Conservation (phyloP, 2,888 invertebrate species). For the Criorhina ranunculi region DNA sequence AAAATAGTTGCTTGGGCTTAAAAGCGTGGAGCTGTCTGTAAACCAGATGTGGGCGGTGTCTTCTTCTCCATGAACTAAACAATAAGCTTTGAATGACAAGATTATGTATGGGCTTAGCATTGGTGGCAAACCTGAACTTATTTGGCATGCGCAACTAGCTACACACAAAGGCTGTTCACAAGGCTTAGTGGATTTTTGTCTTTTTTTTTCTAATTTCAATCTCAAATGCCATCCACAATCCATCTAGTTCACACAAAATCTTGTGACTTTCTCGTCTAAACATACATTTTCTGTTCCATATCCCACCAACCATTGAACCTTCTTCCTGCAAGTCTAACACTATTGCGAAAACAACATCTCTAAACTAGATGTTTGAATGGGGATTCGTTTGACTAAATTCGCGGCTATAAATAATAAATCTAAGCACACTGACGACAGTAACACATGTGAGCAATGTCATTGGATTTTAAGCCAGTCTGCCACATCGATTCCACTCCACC, state of each 20-base stretch:
- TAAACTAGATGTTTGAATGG: constrained; percentile 47
- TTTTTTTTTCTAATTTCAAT: too few relatives aligned
- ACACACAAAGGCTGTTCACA: too few relatives aligned
- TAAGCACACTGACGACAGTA: constrained; percentile 56
- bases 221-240: neutral
- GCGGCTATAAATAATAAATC: constrained; percentile 70
- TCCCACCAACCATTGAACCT: neutral
- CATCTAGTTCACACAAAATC: constrained; percentile 19
- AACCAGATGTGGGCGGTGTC: too few relatives aligned
- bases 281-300: constrained; percentile 12
- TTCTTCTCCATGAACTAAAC: too few relatives aligned
- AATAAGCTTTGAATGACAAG: too few relatives aligned
- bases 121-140: too few relatives aligned
- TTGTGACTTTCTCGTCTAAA: constrained; percentile 34
- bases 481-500: too few relatives aligned
- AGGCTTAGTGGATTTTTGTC: too few relatives aligned
- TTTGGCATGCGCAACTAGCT: too few relatives aligned
- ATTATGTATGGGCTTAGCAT: too few relatives aligned
- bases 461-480: constrained; percentile 48
- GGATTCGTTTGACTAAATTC: constrained; percentile 57
- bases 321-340: constrained; percentile 4
- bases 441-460: constrained; percentile 74
- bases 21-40: too few relatives aligned
- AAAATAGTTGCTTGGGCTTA: too few relatives aligned
- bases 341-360: constrained; percentile 48